Conservation (phyloP, 2,797 vertebrate genomes). For the Scomberomorus guttatus region DNA sequence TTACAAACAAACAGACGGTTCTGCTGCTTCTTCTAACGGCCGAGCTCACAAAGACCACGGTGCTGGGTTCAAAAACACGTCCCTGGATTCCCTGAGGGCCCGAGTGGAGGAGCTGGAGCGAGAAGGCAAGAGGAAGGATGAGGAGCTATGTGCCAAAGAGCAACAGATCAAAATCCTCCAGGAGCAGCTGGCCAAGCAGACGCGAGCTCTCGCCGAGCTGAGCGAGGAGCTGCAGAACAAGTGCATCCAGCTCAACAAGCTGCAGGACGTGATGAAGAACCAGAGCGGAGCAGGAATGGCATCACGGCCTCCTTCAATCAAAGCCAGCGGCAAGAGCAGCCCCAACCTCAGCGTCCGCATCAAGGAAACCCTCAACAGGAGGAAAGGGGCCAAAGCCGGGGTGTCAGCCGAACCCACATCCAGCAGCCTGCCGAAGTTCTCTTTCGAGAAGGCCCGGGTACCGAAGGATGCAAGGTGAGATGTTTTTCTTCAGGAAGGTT, state of each 20-base stretch:
- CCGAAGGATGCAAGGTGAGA: constrained; percentile 93
- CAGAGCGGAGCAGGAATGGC: constrained; percentile 52
- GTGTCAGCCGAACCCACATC: constrained; percentile 94
- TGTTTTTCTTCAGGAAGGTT: background rate
- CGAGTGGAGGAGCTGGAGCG: constrained; percentile 90
- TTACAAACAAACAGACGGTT: constrained; percentile 83
- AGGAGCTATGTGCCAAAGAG: constrained; percentile 86
- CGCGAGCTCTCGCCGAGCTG: constrained; percentile 86
- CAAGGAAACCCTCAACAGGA: constrained; percentile 83
- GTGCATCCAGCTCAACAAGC: constrained; percentile 89
- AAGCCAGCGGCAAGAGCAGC: constrained; percentile 65
- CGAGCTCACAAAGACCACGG: constrained; percentile 64
- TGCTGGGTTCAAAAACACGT: constrained; percentile 39
- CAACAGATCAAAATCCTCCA: constrained; percentile 86
- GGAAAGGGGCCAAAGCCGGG: constrained; percentile 93
- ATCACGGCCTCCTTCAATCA: constrained; percentile 79
- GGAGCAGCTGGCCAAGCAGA: constrained; percentile 89
- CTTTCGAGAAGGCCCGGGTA: constrained; percentile 92
- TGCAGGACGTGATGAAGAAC: constrained; percentile 87
- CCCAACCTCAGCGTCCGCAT: constrained; percentile 82
- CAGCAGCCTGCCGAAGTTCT: constrained; percentile 87
- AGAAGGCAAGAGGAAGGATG: constrained; percentile 89
- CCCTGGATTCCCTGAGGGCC: constrained; percentile 81
- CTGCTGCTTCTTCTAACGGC: constrained; percentile 63
- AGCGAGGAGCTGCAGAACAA: constrained; percentile 91